phyloP scores from a whole-genome alignment of 2,113 vertebrate genomes.

The Arenaria interpres region DNA sequence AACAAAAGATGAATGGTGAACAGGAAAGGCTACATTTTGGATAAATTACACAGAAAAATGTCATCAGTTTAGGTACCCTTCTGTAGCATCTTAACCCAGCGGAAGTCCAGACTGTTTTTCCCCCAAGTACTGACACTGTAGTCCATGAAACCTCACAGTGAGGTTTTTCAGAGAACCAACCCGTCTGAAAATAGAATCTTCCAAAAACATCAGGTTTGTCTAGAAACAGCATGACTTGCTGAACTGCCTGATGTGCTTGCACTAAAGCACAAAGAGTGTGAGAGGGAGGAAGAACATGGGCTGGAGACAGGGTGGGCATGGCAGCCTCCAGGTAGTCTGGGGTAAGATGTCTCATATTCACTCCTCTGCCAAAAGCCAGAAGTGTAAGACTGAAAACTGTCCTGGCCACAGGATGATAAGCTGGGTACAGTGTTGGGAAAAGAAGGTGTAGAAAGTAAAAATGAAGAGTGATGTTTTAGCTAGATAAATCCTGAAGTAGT shows the following conservation, averaged over 20 bases:
- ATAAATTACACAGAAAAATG: background rate
- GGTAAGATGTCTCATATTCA: fast-evolving
- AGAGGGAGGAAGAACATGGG: background rate
- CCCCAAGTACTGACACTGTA: background rate
- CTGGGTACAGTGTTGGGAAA: background rate
- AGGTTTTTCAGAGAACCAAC: background rate
- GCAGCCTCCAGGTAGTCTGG: background rate
- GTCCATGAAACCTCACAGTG: background rate
- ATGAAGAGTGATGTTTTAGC: background rate
- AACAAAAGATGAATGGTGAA: background rate
- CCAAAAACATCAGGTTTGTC: background rate
- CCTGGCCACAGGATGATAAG: background rate
- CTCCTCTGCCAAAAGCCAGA: background rate
- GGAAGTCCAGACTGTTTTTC: background rate
- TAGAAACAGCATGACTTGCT: background rate
- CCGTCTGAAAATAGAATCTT: background rate
- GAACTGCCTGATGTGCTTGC: background rate
- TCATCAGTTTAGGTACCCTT: background rate
- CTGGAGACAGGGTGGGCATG: background rate
- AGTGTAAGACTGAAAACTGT: background rate
- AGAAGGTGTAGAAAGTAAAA: background rate
- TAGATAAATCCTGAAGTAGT: background rate
- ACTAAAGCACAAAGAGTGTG: background rate
- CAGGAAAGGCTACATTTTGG: background rate
- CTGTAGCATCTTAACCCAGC: background rate